Evolutionary conservation across 2,888 invertebrate genomes (phyloP).

Genomic region (Stenoptilia bipunctidactyla): DNA sequence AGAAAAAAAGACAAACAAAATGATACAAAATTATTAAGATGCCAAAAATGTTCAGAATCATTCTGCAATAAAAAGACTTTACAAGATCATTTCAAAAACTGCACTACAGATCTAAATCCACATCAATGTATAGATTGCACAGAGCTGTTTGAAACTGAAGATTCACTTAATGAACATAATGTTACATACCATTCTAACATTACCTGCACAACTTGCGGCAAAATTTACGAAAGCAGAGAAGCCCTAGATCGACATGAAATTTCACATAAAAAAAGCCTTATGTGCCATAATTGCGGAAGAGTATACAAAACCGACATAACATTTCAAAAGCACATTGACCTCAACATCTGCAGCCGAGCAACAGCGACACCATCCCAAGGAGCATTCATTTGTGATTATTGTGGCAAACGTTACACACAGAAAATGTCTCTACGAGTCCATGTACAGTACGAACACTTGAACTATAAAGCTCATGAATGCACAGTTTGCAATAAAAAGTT

Average conservation of each 20-base stretch:
- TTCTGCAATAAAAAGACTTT: conserved; percentile 36
- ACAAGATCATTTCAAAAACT: conserved; percentile 37
- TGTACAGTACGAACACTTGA: conserved; percentile 50
- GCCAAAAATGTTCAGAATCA: too few species aligned
- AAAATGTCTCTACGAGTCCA: conserved; percentile 49
- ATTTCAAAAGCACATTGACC: conserved; percentile 38
- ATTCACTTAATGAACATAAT: conserved; percentile 43
- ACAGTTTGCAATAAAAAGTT: conserved; percentile 53
- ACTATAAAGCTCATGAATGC: conserved; percentile 33
- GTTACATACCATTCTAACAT: conserved; percentile 30
- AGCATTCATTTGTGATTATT: conserved; percentile 47
- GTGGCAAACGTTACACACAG: conserved; percentile 49
- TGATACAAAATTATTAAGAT: too few species aligned
- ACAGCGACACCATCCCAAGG: conserved; percentile 34
- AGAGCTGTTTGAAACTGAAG: conserved; percentile 38
- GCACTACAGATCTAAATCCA: conserved; percentile 24
- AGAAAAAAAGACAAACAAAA: too few species aligned
- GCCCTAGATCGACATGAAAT: conserved; percentile 39
- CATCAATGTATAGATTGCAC: conserved; percentile 43
- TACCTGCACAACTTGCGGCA: conserved; percentile 43
- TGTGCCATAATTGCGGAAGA: conserved; percentile 46
- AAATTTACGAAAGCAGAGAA: conserved; percentile 32
- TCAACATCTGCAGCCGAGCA: conserved; percentile 36
- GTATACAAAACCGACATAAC: conserved; percentile 41
- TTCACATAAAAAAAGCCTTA: conserved; percentile 29